Conservation (phyloP, 2,797 vertebrate genomes). For the Trachurus trachurus region DNA sequence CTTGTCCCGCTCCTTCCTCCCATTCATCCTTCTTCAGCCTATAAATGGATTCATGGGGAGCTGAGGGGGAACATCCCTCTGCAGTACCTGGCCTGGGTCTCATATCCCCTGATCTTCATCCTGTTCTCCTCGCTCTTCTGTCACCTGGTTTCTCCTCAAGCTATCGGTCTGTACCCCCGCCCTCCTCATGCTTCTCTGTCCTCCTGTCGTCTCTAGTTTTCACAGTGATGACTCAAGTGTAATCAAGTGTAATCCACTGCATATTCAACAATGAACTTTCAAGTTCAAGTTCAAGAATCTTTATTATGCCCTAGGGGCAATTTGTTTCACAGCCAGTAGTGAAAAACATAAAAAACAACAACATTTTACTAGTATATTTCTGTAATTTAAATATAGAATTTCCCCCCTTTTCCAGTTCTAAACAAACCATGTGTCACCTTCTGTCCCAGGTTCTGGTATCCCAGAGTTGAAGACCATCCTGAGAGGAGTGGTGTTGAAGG, state of each 20-base stretch:
- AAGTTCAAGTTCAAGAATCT: too few relatives aligned
- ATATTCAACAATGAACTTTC: too few relatives aligned
- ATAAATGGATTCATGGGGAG: constrained; percentile 93
- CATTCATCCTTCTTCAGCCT: constrained; percentile 82
- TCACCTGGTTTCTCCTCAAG: constrained; percentile 94
- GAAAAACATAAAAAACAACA: too few relatives aligned
- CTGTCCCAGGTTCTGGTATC: constrained; percentile 92
- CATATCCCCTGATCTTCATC: constrained; percentile 92
- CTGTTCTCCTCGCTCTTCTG: constrained; percentile 95
- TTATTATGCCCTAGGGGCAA: too few relatives aligned
- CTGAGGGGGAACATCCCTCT: constrained; percentile 88
- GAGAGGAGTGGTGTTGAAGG: constrained; percentile 94
- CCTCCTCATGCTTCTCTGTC: background rate
- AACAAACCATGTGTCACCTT: background rate
- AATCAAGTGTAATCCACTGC: background rate
- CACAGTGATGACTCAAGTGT: background rate
- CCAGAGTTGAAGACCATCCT: constrained; percentile 98
- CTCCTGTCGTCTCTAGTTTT: background rate
- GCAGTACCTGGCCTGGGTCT: constrained; percentile 94
- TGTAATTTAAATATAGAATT: too few relatives aligned
- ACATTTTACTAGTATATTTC: too few relatives aligned
- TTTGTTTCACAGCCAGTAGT: too few relatives aligned
- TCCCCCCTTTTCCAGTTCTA: background rate
- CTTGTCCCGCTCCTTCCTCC: background rate
- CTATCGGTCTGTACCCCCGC: constrained; percentile 88